Evolutionary conservation across 1,140 invertebrate genomes (phyloP).

Genomic region (Psilanteris sp.): DNA sequence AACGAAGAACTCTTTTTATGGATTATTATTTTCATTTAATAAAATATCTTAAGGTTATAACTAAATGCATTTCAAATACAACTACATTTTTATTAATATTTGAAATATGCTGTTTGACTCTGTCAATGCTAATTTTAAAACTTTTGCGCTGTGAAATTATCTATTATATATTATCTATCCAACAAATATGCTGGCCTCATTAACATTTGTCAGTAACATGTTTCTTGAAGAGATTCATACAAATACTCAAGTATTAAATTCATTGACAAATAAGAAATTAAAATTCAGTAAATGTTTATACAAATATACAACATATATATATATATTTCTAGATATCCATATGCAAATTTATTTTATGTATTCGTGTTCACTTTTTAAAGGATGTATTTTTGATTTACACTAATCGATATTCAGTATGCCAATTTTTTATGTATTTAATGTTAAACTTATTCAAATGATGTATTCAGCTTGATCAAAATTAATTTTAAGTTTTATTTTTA

Average conservation of each 20-base stretch:
- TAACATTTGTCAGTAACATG: neutral
- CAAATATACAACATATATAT: constrained; percentile 1
- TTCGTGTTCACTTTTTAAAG: constrained; percentile 20
- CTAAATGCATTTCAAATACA: neutral
- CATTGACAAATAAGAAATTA: neutral
- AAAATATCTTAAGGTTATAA: neutral
- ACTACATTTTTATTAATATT: neutral
- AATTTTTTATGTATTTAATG: constrained; percentile 3
- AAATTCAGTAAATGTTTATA: constrained; percentile 11
- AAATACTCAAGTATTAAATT: constrained; percentile 22
- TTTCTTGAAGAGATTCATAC: constrained; percentile 19
- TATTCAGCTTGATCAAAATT: constrained; percentile 39
- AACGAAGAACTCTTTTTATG: neutral
- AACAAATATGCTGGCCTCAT: too few species aligned
- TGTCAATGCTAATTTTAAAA: constrained; percentile 5
- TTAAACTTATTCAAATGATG: neutral
- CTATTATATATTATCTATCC: neutral
- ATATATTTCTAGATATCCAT: constrained; percentile 4
- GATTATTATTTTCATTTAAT: neutral
- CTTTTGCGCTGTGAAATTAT: constrained; percentile 10
- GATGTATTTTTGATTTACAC: too few species aligned
- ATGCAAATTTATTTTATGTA: constrained; percentile 7
- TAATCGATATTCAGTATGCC: too few species aligned
- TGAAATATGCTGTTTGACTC: neutral
- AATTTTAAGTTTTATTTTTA: constrained; percentile 15